These are phyloP conservation scores for Notechis scutatus DNA, from an alignment of 2,113 vertebrate genomes.

Conservation along the genomic window DNA sequence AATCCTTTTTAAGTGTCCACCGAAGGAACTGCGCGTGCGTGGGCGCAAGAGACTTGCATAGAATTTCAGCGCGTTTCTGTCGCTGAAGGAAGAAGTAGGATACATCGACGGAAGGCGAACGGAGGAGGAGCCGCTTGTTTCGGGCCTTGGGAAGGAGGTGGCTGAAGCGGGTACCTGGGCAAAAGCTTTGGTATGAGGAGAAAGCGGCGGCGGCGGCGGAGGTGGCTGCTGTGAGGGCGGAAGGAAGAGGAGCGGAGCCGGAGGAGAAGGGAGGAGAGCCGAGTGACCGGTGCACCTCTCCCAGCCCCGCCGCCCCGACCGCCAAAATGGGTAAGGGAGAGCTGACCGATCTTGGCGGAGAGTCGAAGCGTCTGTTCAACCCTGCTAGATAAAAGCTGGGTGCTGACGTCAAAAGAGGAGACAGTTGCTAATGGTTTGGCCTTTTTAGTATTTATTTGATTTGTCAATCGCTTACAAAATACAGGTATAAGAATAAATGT, in stretches of 20 bases:
- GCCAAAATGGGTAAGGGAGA: slow-evolving; percentile 18
- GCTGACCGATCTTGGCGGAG: background rate
- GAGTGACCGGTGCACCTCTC: background rate
- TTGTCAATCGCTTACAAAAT: too few relatives aligned
- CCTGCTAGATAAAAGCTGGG: too few relatives aligned
- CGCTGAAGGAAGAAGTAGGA: slow-evolving; percentile 14
- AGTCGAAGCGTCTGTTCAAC: background rate
- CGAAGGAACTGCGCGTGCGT: background rate
- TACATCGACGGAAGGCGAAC: background rate
- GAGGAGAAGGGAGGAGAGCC: background rate
- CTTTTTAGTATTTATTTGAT: too few relatives aligned
- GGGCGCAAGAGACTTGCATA: background rate
- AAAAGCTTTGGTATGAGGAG: slow-evolving; percentile 22
- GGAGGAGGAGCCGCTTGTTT: background rate
- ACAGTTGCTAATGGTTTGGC: background rate
- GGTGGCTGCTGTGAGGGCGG: background rate
- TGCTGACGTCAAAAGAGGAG: background rate
- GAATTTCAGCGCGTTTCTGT: background rate
- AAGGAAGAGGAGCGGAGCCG: background rate
- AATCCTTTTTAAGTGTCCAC: background rate
- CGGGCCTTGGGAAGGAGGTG: background rate
- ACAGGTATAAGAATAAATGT: too few relatives aligned
- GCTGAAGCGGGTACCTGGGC: background rate
- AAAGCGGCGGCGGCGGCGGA: background rate
- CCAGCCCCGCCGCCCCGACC: background rate